Conservation (phyloP, 2,888 invertebrate species). For the Seira ritae region DNA sequence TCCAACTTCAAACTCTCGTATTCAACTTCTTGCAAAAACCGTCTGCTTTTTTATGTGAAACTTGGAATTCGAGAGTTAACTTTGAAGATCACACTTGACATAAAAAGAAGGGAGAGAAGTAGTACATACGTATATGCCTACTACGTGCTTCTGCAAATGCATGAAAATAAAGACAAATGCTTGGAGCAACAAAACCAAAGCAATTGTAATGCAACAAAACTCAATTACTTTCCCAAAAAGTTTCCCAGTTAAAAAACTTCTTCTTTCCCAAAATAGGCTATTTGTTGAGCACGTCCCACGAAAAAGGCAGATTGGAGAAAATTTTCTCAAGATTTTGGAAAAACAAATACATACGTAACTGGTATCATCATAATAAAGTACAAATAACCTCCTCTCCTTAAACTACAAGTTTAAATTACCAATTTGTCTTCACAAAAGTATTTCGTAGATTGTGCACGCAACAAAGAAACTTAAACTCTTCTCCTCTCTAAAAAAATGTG, state of each 20-base stretch:
- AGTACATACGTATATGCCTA: no score
- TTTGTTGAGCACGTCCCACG: slow-evolving; percentile 31
- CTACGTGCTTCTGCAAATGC: neutral
- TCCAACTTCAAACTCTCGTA: no score
- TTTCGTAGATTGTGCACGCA: no score
- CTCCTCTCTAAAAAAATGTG: no score
- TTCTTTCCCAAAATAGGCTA: slow-evolving; percentile 32
- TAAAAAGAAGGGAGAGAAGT: no score
- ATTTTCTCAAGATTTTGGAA: neutral
- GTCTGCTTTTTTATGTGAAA: no score
- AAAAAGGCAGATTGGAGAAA: neutral
- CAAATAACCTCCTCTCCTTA: neutral
- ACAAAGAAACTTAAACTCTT: no score
- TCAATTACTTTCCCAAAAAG: slow-evolving; percentile 43
- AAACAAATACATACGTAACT: neutral
- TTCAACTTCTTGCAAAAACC: no score
- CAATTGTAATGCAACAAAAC: slow-evolving; percentile 52
- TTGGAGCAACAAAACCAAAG: neutral
- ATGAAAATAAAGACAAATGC: slow-evolving; percentile 12
- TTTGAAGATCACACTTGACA: no score
- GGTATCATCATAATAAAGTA: neutral
- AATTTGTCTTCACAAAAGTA: neutral
- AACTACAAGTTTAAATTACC: slow-evolving; percentile 5
- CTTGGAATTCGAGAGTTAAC: no score
- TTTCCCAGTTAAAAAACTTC: slow-evolving; percentile 44